These are phyloP conservation scores for Meta bourneti DNA, from an alignment of 2,888 invertebrate genomes.

Conservation along the genomic window DNA sequence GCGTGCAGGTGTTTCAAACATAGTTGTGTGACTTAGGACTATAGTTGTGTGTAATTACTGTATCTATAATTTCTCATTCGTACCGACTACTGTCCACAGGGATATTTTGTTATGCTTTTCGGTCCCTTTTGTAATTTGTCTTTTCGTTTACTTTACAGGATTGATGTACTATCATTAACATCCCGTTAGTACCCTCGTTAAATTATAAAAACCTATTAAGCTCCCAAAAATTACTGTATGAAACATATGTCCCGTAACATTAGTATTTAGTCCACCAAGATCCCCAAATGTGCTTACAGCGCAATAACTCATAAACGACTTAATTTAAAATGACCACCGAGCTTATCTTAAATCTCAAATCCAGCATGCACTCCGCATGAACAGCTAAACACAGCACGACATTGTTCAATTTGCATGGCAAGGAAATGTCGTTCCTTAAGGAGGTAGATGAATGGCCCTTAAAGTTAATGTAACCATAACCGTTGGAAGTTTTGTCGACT, in stretches of 20 bases:
- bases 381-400: background rate
- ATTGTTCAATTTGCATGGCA: constrained; percentile 29
- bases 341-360: background rate
- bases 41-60: too few species aligned
- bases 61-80: too few species aligned
- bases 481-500: constrained; percentile 2
- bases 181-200: background rate
- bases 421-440: constrained; percentile 26
- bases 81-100: too few species aligned
- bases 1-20: too few species aligned
- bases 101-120: too few species aligned
- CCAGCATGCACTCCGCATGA: background rate
- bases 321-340: background rate
- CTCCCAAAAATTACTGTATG: background rate
- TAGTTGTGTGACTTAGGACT: too few species aligned
- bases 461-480: constrained; percentile 13
- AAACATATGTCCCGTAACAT: background rate
- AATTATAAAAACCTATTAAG: background rate
- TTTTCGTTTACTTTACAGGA: too few species aligned
- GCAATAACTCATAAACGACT: background rate
- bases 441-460: constrained; percentile 5
- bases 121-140: too few species aligned
- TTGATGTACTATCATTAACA: background rate
- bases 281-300: background rate
- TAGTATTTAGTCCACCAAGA: background rate